phyloP scores from a whole-genome alignment of 2,113 vertebrate species.

The Spermophilus dauricus region DNA sequence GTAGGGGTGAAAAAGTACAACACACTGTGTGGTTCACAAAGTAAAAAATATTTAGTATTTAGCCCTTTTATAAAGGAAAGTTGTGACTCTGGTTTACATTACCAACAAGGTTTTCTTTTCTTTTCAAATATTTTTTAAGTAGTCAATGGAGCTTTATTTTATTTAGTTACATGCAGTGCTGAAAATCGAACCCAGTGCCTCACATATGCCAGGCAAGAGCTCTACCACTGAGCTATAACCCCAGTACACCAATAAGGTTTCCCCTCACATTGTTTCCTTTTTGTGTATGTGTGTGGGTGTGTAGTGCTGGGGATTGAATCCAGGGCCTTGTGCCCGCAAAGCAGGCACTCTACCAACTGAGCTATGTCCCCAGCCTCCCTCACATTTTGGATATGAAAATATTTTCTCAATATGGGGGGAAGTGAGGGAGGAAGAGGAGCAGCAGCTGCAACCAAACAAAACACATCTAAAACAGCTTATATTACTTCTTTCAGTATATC shows the following conservation, averaged over 20 bases:
- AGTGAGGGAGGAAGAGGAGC: too few relatives aligned
- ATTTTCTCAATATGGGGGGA: not conserved
- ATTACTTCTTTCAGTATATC: not conserved
- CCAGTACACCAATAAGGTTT: not conserved
- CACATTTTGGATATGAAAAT: constrained; percentile 38
- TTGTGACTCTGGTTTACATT: constrained; percentile 17
- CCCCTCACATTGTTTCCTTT: too few relatives aligned
- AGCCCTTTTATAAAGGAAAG: not conserved
- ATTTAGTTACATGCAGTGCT: too few relatives aligned
- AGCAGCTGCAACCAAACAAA: not conserved
- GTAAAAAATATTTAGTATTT: not conserved
- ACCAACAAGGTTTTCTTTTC: not conserved
- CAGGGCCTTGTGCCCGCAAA: too few relatives aligned
- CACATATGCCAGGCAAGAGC: too few relatives aligned
- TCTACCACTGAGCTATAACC: too few relatives aligned
- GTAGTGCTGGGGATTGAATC: too few relatives aligned
- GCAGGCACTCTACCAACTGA: too few relatives aligned
- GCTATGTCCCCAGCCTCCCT: not conserved
- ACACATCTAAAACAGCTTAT: not conserved
- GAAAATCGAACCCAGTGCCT: too few relatives aligned
- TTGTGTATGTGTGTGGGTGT: too few relatives aligned
- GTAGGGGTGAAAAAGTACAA: not conserved
- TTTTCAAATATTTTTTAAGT: too few relatives aligned
- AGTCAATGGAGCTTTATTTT: too few relatives aligned
- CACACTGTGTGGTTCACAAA: not conserved